Conservation (phyloP, 2,888 invertebrate species). For the Cryptocephalus primarius region DNA sequence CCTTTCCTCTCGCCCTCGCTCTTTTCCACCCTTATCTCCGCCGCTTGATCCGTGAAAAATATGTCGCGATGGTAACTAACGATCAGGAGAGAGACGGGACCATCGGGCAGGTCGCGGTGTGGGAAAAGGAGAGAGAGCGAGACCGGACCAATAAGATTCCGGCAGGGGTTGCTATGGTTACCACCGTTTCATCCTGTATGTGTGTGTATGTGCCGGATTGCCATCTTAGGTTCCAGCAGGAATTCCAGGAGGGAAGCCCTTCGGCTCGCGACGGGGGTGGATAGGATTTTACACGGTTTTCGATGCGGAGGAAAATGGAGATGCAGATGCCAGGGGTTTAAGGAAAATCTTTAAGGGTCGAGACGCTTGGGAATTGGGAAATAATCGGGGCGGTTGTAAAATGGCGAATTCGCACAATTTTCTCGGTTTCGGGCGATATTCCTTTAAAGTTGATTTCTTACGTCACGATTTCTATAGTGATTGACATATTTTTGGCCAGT, state of each 20-base stretch:
- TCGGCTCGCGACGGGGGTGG: no score
- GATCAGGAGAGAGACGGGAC: constrained; percentile 1
- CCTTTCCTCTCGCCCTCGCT: no score
- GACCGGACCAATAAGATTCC: constrained; percentile 26
- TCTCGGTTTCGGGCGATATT: no score
- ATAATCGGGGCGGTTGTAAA: no score
- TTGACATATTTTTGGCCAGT: no score
- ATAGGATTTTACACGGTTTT: background rate
- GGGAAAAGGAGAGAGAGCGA: constrained; percentile 13
- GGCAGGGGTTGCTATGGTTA: constrained; percentile 30
- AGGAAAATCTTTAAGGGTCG: no score
- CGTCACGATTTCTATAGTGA: no score
- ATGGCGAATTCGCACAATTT: no score
- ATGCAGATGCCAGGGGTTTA: no score
- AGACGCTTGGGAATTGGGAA: no score
- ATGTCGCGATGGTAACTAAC: constrained; percentile 9
- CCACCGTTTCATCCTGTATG: constrained; percentile 22
- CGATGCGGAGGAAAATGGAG: no score
- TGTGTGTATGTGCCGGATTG: constrained; percentile 9
- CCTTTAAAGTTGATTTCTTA: no score
- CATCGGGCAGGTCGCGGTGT: constrained; percentile 3
- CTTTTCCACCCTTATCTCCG: background rate
- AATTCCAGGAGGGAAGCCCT: constrained; percentile 10
- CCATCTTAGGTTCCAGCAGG: constrained; percentile 22
- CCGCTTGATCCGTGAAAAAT: constrained; percentile 4